A percentile compares a stretch with the other conserved stretches of the same genome.
phyloP scores from a whole-genome alignment of 2,888 invertebrate species.

The Nesidiocoris tenuis region DNA sequence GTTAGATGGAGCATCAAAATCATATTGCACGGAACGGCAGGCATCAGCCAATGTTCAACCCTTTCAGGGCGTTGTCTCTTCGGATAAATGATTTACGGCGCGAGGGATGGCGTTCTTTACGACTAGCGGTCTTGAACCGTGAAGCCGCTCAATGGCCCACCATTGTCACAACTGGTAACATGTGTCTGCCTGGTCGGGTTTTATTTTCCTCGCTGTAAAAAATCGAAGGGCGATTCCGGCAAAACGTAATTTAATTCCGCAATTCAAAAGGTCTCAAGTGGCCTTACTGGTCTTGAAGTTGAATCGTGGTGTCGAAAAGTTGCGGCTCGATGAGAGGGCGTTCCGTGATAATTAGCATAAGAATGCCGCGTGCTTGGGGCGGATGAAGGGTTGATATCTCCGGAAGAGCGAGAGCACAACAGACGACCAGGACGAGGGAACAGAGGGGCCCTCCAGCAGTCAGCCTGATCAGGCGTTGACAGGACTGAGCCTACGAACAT shows the following conservation, averaged over 20 bases:
- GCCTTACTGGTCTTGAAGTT: background rate
- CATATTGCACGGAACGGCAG: conserved; percentile 26
- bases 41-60: background rate
- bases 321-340: conserved; percentile 1
- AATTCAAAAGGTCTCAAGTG: conserved; percentile 12
- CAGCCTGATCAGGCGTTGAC: background rate
- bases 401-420: background rate
- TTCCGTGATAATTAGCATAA: conserved; percentile 21
- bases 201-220: background rate
- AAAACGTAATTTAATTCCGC: background rate
- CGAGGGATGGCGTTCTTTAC: conserved; percentile 10
- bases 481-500: conserved; percentile 8
- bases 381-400: background rate
- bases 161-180: conserved; percentile 9
- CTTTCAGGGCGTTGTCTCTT: conserved; percentile 16
- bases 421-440: too few relatives aligned
- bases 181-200: background rate
- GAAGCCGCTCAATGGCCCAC: background rate
- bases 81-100: conserved; percentile 15
- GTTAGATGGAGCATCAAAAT: conserved; percentile 32
- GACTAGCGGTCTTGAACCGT: conserved; percentile 6
- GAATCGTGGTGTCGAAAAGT: conserved; percentile 1
- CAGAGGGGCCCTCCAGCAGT: too few relatives aligned
- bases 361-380: background rate
- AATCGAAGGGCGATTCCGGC: conserved; percentile 5